A percentile compares a stretch with the other conserved stretches of the same genome.
These are phyloP conservation scores for Scyliorhinus canicula DNA, from an alignment of 2,797 vertebrate species.

Conservation along the genomic window DNA sequence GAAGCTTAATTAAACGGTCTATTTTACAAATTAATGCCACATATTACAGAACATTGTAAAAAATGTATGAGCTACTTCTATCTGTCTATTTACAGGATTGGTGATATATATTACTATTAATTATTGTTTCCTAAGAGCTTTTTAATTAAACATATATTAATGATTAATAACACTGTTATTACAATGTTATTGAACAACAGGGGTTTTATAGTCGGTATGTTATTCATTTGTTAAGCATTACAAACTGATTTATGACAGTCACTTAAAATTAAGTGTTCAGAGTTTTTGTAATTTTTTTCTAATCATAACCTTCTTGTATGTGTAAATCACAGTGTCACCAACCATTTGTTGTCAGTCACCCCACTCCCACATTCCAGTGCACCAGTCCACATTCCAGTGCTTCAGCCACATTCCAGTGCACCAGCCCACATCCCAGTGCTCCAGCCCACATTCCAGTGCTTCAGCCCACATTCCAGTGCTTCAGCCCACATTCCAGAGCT, in stretches of 20 bases:
- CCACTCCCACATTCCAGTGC: not conserved
- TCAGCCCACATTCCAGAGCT: not conserved
- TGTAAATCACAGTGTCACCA: not conserved
- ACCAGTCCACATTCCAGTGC: not conserved
- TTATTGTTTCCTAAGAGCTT: conserved; percentile 34
- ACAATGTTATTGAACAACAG: conserved; percentile 32
- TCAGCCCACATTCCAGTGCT: not conserved
- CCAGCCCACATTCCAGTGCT: not conserved
- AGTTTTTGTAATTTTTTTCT: not conserved
- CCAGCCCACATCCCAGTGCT: not conserved
- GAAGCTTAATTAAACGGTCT: conserved; percentile 14
- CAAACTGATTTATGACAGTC: conserved; percentile 31
- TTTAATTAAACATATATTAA: conserved; percentile 39
- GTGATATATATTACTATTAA: conserved; percentile 34
- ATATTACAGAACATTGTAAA: not conserved
- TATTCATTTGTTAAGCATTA: conserved; percentile 28
- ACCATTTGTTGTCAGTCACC: not conserved
- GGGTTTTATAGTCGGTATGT: conserved; percentile 17
- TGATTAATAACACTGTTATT: conserved; percentile 27
- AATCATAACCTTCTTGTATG: not conserved
- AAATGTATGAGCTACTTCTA: conserved; percentile 22
- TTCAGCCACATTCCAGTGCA: not conserved
- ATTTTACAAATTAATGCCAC: conserved; percentile 25
- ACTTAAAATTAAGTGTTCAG: conserved; percentile 35
- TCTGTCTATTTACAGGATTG: conserved; percentile 36